These are phyloP conservation scores for Rattus rattus DNA, from an alignment of 2,113 vertebrate species.

Conservation along the genomic window DNA sequence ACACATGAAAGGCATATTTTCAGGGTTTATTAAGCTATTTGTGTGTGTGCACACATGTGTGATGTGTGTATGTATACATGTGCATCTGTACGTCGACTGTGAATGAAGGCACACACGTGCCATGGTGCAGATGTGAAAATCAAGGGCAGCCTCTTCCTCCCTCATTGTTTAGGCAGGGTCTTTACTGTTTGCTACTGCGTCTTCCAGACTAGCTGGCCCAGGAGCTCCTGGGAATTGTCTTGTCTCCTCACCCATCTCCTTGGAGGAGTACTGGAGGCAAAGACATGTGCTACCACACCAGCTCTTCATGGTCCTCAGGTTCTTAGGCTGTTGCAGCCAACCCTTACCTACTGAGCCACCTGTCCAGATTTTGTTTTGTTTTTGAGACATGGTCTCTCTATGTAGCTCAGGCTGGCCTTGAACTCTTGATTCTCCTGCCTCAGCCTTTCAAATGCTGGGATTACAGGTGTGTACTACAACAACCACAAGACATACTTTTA, in stretches of 20 bases:
- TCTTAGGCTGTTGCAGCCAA: not conserved
- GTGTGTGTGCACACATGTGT: not conserved
- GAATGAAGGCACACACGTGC: not conserved
- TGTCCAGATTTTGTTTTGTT: not conserved
- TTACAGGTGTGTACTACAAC: not conserved
- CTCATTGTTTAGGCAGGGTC: not conserved
- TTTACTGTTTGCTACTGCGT: not conserved
- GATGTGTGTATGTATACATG: not conserved
- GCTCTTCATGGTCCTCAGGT: not conserved
- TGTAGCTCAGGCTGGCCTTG: not conserved
- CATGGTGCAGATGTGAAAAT: not conserved
- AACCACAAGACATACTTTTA: not conserved
- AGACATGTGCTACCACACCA: no score
- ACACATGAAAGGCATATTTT: constrained; percentile 27
- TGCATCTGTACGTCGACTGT: not conserved
- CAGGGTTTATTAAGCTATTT: not conserved
- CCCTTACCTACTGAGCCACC: not conserved
- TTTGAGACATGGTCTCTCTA: not conserved
- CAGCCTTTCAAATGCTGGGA: not conserved
- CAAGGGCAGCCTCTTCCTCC: not conserved
- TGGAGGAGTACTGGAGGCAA: not conserved
- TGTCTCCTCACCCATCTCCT: not conserved
- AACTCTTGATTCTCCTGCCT: not conserved
- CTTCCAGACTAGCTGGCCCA: not conserved
- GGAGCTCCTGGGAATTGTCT: not conserved